phyloP scores from a whole-genome alignment of 2,797 vertebrate genomes.

The Clarias laeviceps region DNA sequence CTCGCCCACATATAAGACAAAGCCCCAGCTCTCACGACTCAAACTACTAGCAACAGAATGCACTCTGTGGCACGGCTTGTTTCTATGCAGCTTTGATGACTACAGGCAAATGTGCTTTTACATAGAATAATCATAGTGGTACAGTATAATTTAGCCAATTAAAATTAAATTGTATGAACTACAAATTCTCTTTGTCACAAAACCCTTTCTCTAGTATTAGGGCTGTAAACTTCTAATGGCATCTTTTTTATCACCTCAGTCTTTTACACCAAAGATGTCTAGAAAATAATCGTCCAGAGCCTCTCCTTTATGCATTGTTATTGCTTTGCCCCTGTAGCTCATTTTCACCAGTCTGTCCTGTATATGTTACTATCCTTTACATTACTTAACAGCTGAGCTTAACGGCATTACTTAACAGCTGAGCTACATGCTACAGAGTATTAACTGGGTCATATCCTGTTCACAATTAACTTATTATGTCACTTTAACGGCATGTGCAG shows the following conservation, averaged over 20 bases:
- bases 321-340: background rate
- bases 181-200: too few relatives aligned
- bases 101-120: background rate
- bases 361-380: background rate
- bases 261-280: background rate
- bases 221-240: background rate
- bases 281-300: background rate
- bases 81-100: constrained; percentile 18
- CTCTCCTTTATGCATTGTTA: background rate
- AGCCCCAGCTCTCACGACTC: constrained; percentile 15
- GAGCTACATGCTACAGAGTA: background rate
- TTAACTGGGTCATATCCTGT: background rate
- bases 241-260: background rate
- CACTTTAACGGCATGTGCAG: background rate
- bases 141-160: background rate
- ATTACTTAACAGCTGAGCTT: background rate
- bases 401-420: background rate
- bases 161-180: background rate
- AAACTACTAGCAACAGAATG: constrained; percentile 11
- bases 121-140: background rate
- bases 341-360: background rate
- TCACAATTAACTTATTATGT: background rate
- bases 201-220: background rate
- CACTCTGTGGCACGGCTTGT: constrained; percentile 23
- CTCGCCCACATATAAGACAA: constrained; percentile 16